Percentiles rank a stretch among this genome's conserved stretches.
Conservation (phyloP, 2,888 invertebrate genomes). For the Julus scanicus region DNA sequence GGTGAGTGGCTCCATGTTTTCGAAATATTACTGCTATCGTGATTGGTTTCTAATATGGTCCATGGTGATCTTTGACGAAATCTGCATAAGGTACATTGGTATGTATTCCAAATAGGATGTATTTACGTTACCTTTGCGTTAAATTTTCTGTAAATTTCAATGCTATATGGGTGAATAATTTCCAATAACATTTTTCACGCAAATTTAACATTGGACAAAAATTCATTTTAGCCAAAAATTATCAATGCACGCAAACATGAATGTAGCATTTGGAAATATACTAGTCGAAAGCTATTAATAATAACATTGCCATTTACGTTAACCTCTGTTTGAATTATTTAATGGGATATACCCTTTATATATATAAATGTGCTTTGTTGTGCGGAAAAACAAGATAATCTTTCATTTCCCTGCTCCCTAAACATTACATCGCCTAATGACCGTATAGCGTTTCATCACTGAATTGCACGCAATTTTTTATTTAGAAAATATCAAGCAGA, state of each 20-base stretch:
- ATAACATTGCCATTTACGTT: background rate
- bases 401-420: background rate
- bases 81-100: too few species aligned
- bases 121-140: background rate
- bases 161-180: background rate
- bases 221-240: background rate
- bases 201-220: slow-evolving; percentile 5
- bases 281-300: slow-evolving; percentile 14
- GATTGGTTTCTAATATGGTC: too few species aligned
- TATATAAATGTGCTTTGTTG: background rate
- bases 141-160: background rate
- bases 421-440: slow-evolving; percentile 4
- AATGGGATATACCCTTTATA: background rate
- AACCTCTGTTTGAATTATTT: slow-evolving; percentile 20
- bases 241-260: background rate
- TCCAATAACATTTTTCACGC: slow-evolving; percentile 30
- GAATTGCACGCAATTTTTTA: background rate
- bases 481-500: background rate
- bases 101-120: too few species aligned
- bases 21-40: too few species aligned
- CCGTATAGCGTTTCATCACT: slow-evolving; percentile 8
- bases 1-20: too few species aligned
- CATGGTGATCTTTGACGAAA: too few species aligned
- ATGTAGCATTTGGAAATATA: background rate
- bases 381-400: slow-evolving; percentile 45